Evolutionary conservation across 2,113 vertebrate genomes (phyloP).

Genomic region (Anser brachyrhynchus): DNA sequence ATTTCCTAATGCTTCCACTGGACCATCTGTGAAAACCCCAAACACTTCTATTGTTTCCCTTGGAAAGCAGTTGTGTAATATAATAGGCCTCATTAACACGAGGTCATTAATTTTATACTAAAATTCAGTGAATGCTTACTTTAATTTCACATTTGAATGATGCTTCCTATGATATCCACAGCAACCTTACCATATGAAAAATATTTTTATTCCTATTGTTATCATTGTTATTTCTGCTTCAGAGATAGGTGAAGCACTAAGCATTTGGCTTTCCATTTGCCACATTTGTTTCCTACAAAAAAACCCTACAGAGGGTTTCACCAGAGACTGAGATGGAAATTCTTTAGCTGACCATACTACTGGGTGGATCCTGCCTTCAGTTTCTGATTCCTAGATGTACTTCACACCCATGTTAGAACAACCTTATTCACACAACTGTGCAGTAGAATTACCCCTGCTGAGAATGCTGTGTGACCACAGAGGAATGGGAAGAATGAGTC

Average conservation of each 20-base stretch:
- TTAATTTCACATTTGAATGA: neutral
- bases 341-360: neutral
- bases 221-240: neutral
- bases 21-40: neutral
- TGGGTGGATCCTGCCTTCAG: neutral
- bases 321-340: neutral
- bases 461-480: neutral
- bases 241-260: neutral
- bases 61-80: neutral
- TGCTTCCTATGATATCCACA: neutral
- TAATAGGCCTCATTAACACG: neutral
- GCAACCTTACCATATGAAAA: neutral
- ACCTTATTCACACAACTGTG: fast-evolving
- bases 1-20: neutral
- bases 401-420: neutral
- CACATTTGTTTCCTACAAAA: neutral
- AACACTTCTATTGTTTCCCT: neutral
- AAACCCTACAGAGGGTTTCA: neutral
- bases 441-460: neutral
- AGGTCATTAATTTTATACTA: neutral
- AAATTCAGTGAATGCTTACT: neutral
- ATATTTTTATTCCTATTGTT: neutral
- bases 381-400: neutral
- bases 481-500: slow-evolving; percentile 25
- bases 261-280: neutral